A percentile compares a stretch with the other conserved stretches of the same genome.
Conservation (phyloP, 2,888 invertebrate species). For the Dryocosmus kuriphilus region DNA sequence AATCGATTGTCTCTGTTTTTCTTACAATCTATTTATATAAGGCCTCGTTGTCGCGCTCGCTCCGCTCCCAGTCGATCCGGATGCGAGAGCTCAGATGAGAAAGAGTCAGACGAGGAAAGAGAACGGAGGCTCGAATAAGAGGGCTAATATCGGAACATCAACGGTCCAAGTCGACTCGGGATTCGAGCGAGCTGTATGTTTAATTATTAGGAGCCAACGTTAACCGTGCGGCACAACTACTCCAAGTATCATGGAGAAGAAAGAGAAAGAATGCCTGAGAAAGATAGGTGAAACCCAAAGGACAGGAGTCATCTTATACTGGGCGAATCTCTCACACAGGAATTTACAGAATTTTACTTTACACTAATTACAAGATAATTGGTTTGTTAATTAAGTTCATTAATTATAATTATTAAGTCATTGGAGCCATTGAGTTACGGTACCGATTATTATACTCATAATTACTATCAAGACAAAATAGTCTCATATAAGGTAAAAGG, state of each 20-base stretch:
- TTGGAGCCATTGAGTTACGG: not conserved
- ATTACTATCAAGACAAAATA: no score
- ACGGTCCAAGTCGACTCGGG: slow-evolving; percentile 72
- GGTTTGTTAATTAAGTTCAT: not conserved
- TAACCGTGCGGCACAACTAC: slow-evolving; percentile 61
- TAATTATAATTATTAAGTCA: not conserved
- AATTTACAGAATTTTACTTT: not conserved
- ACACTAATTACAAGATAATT: not conserved
- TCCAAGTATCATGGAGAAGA: slow-evolving; percentile 56
- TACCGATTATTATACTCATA: no score
- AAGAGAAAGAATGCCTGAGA: slow-evolving; percentile 46
- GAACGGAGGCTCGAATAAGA: slow-evolving; percentile 50
- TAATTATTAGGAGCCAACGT: slow-evolving; percentile 76
- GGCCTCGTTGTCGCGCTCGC: slow-evolving; percentile 52
- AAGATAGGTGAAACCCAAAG: slow-evolving; percentile 43
- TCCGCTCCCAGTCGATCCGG: slow-evolving; percentile 50
- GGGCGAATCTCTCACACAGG: slow-evolving; percentile 14
- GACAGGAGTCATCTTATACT: slow-evolving; percentile 38
- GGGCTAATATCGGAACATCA: slow-evolving; percentile 77
- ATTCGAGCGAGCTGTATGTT: slow-evolving; percentile 75
- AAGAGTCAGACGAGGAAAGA: slow-evolving; percentile 60
- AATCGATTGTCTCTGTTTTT: slow-evolving; percentile 56
- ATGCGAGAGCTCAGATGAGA: slow-evolving; percentile 55
- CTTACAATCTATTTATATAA: slow-evolving; percentile 59
- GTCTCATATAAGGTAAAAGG: no score